A percentile compares a stretch with the other conserved stretches of the same genome.
Evolutionary conservation across 2,797 vertebrate genomes (phyloP).

Genomic region (Pteropus rufus): DNA sequence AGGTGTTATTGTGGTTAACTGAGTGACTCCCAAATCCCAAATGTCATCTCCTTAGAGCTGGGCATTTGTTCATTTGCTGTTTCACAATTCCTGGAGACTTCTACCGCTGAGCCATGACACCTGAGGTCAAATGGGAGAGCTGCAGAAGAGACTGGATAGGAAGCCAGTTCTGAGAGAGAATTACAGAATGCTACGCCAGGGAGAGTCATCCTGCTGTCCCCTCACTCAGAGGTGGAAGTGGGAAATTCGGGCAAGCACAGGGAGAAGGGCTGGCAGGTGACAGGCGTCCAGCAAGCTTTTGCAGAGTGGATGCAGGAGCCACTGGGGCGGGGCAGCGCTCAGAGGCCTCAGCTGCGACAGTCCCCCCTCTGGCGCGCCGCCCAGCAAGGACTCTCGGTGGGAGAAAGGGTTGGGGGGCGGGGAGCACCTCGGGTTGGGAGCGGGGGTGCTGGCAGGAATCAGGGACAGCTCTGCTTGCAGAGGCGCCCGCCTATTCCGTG

Average conservation of each 20-base stretch:
- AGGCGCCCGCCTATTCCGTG: background rate
- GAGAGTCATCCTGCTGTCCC: background rate
- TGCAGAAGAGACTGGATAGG: background rate
- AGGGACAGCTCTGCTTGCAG: background rate
- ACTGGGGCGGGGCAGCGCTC: rapidly evolving
- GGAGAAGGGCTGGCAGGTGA: rapidly evolving
- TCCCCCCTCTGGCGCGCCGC: rapidly evolving
- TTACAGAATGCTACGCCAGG: background rate
- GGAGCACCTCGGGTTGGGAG: background rate
- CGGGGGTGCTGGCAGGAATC: background rate
- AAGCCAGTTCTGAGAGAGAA: background rate
- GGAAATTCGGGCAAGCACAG: background rate
- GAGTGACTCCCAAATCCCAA: background rate
- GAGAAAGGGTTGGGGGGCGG: too few relatives aligned
- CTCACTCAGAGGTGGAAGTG: rapidly evolving
- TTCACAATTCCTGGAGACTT: background rate
- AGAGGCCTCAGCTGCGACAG: background rate
- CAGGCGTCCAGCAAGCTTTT: background rate
- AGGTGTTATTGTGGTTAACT: rapidly evolving
- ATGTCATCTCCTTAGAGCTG: background rate
- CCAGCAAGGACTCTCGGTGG: too few relatives aligned
- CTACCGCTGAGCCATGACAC: background rate
- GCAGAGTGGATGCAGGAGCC: background rate
- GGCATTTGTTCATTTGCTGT: background rate
- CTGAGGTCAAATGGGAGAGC: background rate